Evolutionary conservation across 2,113 vertebrate species (phyloP), one percentile per base, ranked within the genome.

Genomic region (Mystacornis crossleyi): DNA sequence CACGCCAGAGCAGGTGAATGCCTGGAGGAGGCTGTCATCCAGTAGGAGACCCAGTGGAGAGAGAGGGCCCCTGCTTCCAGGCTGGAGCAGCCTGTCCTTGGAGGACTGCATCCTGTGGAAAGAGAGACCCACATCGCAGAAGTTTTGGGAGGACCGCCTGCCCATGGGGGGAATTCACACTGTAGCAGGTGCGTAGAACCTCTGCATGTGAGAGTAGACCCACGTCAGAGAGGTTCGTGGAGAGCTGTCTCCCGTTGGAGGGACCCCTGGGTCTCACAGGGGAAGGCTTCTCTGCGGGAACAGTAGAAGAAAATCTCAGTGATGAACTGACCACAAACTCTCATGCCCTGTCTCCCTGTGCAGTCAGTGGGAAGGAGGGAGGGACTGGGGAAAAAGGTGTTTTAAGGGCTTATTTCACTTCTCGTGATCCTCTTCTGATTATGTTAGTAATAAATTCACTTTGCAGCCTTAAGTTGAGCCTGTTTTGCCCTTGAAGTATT

Each of bases 1-100:
- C 6, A 0, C 9, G 9, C 13, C 1, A 1, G 33, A n/a, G 33
- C 6, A 0, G 33, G 55, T 57, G 54, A 33, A n/a, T 57, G 13
- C 33, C 33, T n/a, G 33, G 14, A n/a, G 55, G 33, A 14, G 33
- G 29, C 51, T 54, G 51, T 31, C 17, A 12, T 54, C 53, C 29
- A 31, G 7, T 12, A 11, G 29, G 1, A 57, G 19, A 55, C 54
- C 19, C 11, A 2, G 54, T 57, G 54, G 19, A 57, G 33, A 57
- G 6, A 19, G 29, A 54, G 18, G 53, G 53, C 31, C 7, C 16
- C 29, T 54, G 31, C 7, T 54, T 19, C 18, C 29, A 12, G 53
- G 53, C 29, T 54, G 53, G 53, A 33, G 53, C 53, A 54, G 29
- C 53, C 53, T 54, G 53, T 19, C 18, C 53, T 54, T 33, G 53